Percentiles rank a stretch among this genome's conserved stretches.
Evolutionary conservation across 1,140 invertebrate species (phyloP).

Genomic region (Leptopilina boulardi): DNA sequence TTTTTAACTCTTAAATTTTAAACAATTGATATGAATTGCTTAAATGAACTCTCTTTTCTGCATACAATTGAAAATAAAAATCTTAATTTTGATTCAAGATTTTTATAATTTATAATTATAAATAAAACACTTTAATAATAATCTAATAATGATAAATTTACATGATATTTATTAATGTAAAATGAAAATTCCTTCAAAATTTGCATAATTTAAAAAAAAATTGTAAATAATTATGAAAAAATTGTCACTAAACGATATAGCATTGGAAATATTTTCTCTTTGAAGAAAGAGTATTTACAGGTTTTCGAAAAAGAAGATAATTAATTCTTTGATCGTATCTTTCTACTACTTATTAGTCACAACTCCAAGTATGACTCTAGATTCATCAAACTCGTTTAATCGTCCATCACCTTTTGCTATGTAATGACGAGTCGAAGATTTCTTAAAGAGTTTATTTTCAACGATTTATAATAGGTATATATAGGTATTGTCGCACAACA

Average conservation of each 20-base stretch:
- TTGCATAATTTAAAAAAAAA: too few relatives aligned
- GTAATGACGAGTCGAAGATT: not conserved
- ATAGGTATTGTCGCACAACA: not conserved
- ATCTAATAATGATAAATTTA: too few relatives aligned
- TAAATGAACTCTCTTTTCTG: too few relatives aligned
- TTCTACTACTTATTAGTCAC: slow-evolving; percentile 51
- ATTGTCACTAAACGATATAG: not conserved
- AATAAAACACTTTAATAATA: too few relatives aligned
- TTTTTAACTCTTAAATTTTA: too few relatives aligned
- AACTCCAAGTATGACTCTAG: not conserved
- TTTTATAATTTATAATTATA: too few relatives aligned
- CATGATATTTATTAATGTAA: too few relatives aligned
- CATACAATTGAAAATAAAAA: too few relatives aligned
- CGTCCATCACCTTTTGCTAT: not conserved
- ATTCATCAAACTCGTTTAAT: slow-evolving; percentile 9
- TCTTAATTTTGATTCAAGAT: too few relatives aligned
- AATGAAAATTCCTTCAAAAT: too few relatives aligned
- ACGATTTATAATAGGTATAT: not conserved
- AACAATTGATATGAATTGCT: too few relatives aligned
- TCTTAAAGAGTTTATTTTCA: not conserved
- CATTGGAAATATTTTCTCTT: not conserved
- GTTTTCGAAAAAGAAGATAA: not conserved
- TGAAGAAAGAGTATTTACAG: not conserved
- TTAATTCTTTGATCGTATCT: slow-evolving; percentile 43
- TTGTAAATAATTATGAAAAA: not conserved